Percentiles rank a stretch among this genome's conserved stretches.
Evolutionary conservation across 2,888 invertebrate genomes (phyloP).

Genomic region (Philopedon plagiatum): DNA sequence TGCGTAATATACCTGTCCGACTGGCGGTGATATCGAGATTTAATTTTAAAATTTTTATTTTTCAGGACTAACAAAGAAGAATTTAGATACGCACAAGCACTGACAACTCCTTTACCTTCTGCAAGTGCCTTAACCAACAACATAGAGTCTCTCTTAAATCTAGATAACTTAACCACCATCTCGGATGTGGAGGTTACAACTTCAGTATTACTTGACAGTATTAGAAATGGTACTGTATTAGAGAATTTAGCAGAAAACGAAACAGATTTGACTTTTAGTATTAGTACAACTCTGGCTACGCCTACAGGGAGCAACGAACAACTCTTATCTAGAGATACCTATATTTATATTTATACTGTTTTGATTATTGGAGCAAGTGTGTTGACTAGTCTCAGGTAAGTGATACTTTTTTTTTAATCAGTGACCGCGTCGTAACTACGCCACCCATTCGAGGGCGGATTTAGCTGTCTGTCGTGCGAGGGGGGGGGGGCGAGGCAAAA

Average conservation of each 20-base stretch:
- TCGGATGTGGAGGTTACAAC: conserved; percentile 3
- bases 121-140: background rate
- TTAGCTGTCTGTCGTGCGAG: too few relatives aligned
- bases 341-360: conserved; percentile 41
- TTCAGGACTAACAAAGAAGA: conserved; percentile 49
- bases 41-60: too few relatives aligned
- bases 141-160: too few relatives aligned
- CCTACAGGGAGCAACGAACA: background rate
- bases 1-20: too few relatives aligned
- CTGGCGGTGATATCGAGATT: too few relatives aligned
- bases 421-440: too few relatives aligned
- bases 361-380: conserved; percentile 36
- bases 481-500: too few relatives aligned
- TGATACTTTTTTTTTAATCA: too few relatives aligned
- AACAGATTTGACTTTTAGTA: background rate
- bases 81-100: conserved; percentile 18
- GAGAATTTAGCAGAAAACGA: background rate
- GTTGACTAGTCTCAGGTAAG: conserved; percentile 48
- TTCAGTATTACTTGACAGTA: background rate
- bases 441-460: too few relatives aligned
- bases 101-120: background rate
- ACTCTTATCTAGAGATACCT: conserved; percentile 28
- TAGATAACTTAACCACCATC: background rate
- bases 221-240: background rate
- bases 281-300: background rate